Conservation (phyloP, 2,888 invertebrate genomes). For the Rhopalosiphum nymphaeae region DNA sequence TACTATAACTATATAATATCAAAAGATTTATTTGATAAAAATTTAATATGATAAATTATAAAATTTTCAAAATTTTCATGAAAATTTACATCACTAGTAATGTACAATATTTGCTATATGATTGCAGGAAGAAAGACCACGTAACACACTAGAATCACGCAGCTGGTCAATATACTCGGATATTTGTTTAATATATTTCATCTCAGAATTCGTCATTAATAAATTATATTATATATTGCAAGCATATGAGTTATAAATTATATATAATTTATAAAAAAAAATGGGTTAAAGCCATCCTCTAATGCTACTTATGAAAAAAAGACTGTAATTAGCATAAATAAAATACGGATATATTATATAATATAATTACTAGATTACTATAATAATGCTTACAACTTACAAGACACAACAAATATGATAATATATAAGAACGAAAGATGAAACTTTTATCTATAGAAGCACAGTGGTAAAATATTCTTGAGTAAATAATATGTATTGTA, state of each 20-base stretch:
- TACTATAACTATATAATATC: no score
- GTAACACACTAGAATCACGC: neutral
- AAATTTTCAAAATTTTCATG: no score
- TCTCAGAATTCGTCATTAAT: neutral
- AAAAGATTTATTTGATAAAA: no score
- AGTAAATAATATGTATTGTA: neutral
- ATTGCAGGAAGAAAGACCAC: neutral
- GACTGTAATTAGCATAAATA: neutral
- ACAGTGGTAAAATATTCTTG: neutral
- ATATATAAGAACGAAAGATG: neutral
- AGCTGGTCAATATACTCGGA: neutral
- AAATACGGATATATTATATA: neutral
- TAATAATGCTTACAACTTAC: neutral
- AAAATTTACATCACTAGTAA: no score
- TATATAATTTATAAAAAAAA: neutral
- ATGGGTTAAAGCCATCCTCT: neutral
- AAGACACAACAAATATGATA: neutral
- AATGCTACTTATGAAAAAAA: neutral
- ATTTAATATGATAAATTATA: no score
- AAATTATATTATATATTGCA: neutral
- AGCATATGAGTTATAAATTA: neutral
- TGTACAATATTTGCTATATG: neutral
- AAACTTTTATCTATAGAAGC: neutral
- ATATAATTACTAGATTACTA: neutral
- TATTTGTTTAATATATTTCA: neutral